phyloP scores from a whole-genome alignment of 2,797 vertebrate species.

The Scolopax rusticola region DNA sequence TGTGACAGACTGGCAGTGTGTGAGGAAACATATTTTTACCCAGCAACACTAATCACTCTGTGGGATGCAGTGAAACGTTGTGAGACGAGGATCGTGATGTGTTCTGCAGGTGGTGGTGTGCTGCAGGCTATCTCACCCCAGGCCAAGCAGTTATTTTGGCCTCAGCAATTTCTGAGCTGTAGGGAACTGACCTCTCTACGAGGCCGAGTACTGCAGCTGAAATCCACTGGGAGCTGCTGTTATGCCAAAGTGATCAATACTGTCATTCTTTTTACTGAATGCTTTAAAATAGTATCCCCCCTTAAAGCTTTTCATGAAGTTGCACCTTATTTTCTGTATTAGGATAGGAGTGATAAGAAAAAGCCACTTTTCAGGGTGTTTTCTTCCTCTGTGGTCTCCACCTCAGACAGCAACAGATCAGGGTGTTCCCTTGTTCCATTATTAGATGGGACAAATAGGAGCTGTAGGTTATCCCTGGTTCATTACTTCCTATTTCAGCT shows the following conservation, averaged over 20 bases:
- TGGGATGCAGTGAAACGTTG: background rate
- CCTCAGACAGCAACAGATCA: background rate
- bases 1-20: slow-evolving; percentile 17
- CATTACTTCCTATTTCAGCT: background rate
- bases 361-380: rapidly evolving
- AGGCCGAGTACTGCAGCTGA: background rate
- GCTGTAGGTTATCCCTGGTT: background rate
- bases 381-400: background rate
- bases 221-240: background rate
- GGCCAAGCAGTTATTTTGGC: background rate
- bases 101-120: background rate
- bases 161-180: background rate
- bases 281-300: background rate
- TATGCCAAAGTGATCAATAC: background rate
- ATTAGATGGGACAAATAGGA: background rate
- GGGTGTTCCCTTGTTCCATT: background rate
- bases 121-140: background rate
- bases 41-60: background rate
- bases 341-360: background rate
- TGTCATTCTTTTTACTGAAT: background rate
- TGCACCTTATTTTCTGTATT: background rate
- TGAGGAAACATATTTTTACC: background rate
- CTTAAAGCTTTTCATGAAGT: background rate
- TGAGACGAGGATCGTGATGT: background rate
- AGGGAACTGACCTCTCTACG: background rate